Conservation (phyloP, 2,888 invertebrate genomes). For the Pristionchus mayeri region DNA sequence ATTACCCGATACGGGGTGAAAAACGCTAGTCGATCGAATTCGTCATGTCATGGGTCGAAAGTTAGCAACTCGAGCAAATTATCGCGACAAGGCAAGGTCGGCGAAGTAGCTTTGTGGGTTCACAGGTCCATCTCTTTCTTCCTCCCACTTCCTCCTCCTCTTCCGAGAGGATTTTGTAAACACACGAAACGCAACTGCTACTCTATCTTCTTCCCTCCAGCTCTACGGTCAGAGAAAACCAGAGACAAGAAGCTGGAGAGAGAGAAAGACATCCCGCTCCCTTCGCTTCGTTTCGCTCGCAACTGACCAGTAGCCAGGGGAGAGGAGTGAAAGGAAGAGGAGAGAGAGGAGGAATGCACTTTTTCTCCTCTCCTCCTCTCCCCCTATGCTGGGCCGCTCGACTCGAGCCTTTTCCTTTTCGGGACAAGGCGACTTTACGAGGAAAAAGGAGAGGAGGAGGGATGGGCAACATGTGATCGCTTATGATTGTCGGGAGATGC, state of each 20-base stretch:
- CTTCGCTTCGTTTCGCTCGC: no score
- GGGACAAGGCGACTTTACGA: constrained; percentile 38
- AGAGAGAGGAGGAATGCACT: constrained; percentile 46
- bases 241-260: background rate
- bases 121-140: background rate
- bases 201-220: background rate
- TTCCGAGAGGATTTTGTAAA: no score
- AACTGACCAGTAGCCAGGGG: background rate
- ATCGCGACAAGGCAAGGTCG: background rate
- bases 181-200: constrained; percentile 31
- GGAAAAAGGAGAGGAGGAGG: background rate
- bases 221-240: background rate
- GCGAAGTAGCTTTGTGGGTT: no score
- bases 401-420: constrained; percentile 27
- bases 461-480: no score
- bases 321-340: background rate
- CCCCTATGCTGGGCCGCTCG: background rate
- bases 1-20: constrained; percentile 34
- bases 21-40: constrained; percentile 33
- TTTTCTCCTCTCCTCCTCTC: constrained; percentile 45
- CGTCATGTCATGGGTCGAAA: background rate
- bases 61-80: background rate
- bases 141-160: background rate
- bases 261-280: constrained; percentile 5
- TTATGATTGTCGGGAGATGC: no score